Conservation (phyloP, 2,797 vertebrate species). For the Naso thynnoides region DNA sequence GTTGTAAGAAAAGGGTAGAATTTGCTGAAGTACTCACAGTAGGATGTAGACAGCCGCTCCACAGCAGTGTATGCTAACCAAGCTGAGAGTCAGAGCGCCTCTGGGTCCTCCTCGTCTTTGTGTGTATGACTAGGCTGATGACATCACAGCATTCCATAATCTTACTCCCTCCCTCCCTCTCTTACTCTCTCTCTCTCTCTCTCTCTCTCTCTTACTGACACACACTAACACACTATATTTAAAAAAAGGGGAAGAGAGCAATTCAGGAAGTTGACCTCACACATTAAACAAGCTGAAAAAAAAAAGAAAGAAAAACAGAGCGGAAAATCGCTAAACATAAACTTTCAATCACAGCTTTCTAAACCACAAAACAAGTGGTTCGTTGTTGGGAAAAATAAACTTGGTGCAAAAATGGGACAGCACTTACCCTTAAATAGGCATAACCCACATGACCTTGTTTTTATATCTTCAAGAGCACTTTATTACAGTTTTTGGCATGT, state of each 20-base stretch:
- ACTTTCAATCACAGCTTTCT: background rate
- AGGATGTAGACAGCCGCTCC: slow-evolving; percentile 82
- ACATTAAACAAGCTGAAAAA: slow-evolving; percentile 45
- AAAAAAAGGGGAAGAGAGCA: slow-evolving; percentile 31
- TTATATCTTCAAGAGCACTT: background rate
- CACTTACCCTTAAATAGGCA: background rate
- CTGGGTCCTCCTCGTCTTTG: slow-evolving; percentile 85
- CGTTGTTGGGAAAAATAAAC: background rate
- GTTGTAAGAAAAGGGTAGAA: slow-evolving; percentile 56
- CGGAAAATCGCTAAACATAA: background rate
- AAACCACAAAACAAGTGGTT: background rate
- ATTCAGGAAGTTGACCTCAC: slow-evolving; percentile 73
- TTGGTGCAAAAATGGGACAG: background rate
- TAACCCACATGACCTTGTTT: too few species aligned
- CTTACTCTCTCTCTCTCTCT: slow-evolving; percentile 5
- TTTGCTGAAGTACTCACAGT: slow-evolving; percentile 84
- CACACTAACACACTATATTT: slow-evolving; percentile 12
- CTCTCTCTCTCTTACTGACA: slow-evolving; percentile 3
- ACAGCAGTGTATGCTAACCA: slow-evolving; percentile 80
- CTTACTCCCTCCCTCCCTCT: slow-evolving; percentile 54
- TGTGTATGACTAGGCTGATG: slow-evolving; percentile 85
- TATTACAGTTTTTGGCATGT: too few species aligned
- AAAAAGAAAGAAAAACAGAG: background rate
- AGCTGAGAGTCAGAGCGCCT: slow-evolving; percentile 77
- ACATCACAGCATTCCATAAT: slow-evolving; percentile 89